Base-by-base conservation (phyloP, 2,113 vertebrate genomes). In the Phrynosoma blainvillii region DNA sequence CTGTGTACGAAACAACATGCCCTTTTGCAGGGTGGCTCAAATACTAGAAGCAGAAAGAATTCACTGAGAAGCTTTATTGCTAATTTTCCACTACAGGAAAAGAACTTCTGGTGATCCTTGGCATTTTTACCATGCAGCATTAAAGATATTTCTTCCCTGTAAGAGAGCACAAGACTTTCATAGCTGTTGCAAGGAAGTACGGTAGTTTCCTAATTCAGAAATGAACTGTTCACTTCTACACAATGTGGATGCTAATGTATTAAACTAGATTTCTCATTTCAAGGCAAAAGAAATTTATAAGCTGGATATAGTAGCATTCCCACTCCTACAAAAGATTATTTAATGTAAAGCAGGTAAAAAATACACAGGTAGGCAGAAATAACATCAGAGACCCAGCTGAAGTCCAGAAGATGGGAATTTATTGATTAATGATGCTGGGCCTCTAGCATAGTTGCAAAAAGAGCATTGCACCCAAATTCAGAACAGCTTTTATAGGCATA, bases 261-360 rank as follows among this genome's bases (percentile, higher is more conserved):
- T 85, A 82, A 66, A 82, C 59, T 70, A 32, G 84, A 89, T 82
- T 68, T 85, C 20, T 86, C 83, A 36, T 68, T 75, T 52, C n/a
- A 85, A n/a, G n/a, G 52, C 56, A 82, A 82, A 59, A 18, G 25
- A 73, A 79, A 89, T 74, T 65, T 8, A 73, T 32, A 27, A 71
- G 76, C n/a, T 23, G 13, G 66, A 84, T 32, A 54, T 25, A n/a
- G 84, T 21, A 66, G 13, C 40, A 62, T 75, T n/a, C 27, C 71
- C 21, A 2, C 13, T 11, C 13, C 1, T 21, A 12, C 1, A 66
- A 66, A 25, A 4, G 59, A 14, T 76, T 82, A 70, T 86, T 76
- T 68, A 9, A 32, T 36, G 47, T 78, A 16, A 65, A 36, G 36
- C 36, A 36, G 36, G 36, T 36, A 36, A 36, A 1, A 36, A 2